A percentile compares a stretch with the other conserved stretches of the same genome.
Conservation (phyloP, 2,797 vertebrate genomes). For the Chaetophractus vellerosus region DNA sequence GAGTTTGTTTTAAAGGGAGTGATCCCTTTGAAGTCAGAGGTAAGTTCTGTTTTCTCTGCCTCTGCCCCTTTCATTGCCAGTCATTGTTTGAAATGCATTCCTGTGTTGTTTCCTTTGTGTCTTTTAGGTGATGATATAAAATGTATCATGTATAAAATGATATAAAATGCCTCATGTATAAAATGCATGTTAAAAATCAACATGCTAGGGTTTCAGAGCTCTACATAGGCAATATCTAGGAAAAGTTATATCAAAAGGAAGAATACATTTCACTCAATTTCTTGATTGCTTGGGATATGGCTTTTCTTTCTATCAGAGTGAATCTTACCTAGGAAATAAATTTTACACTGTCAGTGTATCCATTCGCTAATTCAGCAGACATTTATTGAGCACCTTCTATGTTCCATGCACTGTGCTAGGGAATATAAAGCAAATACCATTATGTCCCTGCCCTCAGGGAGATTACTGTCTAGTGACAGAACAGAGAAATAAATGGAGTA, state of each 20-base stretch:
- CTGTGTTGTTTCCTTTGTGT: neutral
- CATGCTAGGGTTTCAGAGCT: neutral
- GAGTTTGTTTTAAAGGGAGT: neutral
- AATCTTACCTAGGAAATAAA: neutral
- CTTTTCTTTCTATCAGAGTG: neutral
- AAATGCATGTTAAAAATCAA: neutral
- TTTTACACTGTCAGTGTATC: neutral
- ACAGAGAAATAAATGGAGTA: neutral
- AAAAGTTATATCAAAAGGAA: neutral
- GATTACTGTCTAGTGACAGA: neutral
- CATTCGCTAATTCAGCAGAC: neutral
- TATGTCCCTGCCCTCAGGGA: neutral
- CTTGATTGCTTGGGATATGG: neutral
- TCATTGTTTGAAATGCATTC: neutral
- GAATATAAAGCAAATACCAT: neutral
- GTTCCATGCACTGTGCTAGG: neutral
- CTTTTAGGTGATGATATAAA: neutral
- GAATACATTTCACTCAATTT: neutral
- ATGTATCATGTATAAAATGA: neutral
- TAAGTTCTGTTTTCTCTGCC: neutral
- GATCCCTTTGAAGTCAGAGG: neutral
- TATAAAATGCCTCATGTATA: neutral
- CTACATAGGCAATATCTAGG: neutral
- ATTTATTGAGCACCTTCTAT: neutral
- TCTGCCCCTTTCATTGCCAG: neutral